A percentile compares a stretch with the other conserved stretches of the same genome.
Evolutionary conservation across 92 coral and sea anemone genomes (phyloP).

Genomic region (Porites rus): DNA sequence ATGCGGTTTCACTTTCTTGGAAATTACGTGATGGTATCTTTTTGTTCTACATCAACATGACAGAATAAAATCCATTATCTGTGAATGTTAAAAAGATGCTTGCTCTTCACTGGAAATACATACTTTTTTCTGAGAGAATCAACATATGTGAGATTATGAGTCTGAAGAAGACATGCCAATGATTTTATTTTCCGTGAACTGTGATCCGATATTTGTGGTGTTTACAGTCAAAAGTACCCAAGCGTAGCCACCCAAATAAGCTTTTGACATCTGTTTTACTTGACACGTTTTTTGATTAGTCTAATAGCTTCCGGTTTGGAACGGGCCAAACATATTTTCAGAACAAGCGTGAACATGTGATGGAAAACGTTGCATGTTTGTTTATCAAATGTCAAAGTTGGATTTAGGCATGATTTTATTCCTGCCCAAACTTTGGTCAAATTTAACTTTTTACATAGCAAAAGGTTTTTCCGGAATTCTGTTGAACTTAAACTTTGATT

Average conservation of each 20-base stretch:
- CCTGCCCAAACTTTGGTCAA: slow-evolving; percentile 1
- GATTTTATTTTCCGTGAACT: slow-evolving; percentile 6
- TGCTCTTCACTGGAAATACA: not conserved
- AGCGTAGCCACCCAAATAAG: slow-evolving; percentile 15
- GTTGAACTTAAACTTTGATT: not conserved
- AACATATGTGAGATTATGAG: slow-evolving; percentile 3
- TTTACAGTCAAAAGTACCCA: slow-evolving; percentile 7
- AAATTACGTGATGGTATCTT: slow-evolving; percentile 12
- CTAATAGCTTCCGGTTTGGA: slow-evolving; percentile 7
- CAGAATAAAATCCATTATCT: slow-evolving; percentile 9
- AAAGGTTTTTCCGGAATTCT: not conserved
- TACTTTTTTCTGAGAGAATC: slow-evolving; percentile 4
- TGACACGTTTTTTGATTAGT: not conserved
- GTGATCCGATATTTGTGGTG: slow-evolving; percentile 8
- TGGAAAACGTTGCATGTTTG: slow-evolving; percentile 7
- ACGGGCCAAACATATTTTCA: slow-evolving; percentile 2
- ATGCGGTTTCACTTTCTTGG: slow-evolving; percentile 13
- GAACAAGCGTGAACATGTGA: slow-evolving; percentile 8
- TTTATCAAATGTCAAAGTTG: slow-evolving; percentile 11
- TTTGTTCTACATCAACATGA: slow-evolving; percentile 12
- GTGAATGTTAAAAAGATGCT: not conserved
- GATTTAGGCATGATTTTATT: slow-evolving; percentile 2
- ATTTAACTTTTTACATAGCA: slow-evolving; percentile 10
- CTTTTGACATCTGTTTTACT: slow-evolving; percentile 15
- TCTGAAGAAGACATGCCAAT: slow-evolving; percentile 11